Percentiles rank a stretch among this genome's conserved stretches.
phyloP scores from a whole-genome alignment of 1,140 invertebrate genomes.

The Arctopsyche grandis region DNA sequence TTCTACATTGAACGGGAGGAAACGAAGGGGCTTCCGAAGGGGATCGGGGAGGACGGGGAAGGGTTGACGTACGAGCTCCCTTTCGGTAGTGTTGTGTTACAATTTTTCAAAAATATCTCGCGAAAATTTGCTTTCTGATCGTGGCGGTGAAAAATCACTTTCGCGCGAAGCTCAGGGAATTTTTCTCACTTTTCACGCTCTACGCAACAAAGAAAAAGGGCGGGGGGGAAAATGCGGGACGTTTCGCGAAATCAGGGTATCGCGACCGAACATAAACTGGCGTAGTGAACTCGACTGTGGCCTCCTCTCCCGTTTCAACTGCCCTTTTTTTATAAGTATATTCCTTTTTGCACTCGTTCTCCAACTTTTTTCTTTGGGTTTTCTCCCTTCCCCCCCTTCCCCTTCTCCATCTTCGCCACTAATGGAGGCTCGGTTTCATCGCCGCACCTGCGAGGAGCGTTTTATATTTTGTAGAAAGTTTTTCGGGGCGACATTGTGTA shows the following conservation, averaged over 20 bases:
- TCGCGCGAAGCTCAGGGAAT: conserved; percentile 4
- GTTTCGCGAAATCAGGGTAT: conserved; percentile 27
- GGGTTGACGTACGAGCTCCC: neutral
- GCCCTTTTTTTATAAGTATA: neutral
- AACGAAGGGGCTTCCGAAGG: neutral
- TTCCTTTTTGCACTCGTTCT: neutral
- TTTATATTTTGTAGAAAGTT: conserved; percentile 3
- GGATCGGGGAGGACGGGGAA: neutral
- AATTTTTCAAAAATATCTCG: conserved; percentile 25
- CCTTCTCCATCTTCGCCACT: neutral
- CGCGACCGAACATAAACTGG: conserved; percentile 25
- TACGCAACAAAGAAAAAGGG: conserved; percentile 5
- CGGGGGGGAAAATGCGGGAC: neutral
- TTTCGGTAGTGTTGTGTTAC: conserved; percentile 9
- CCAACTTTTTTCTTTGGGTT: conserved; percentile 20
- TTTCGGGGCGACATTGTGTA: neutral
- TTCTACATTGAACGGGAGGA: neutral
- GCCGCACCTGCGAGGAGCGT: neutral
- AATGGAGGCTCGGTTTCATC: conserved; percentile 16
- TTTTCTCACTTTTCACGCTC: conserved; percentile 29
- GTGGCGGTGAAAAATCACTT: conserved; percentile 32
- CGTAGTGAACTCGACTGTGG: conserved; percentile 19
- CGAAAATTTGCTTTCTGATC: conserved; percentile 30
- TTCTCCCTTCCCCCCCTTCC: neutral
- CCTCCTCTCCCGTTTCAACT: conserved; percentile 20